Conservation (phyloP, 2,113 vertebrate genomes). For the Phyllostomus discolor region DNA sequence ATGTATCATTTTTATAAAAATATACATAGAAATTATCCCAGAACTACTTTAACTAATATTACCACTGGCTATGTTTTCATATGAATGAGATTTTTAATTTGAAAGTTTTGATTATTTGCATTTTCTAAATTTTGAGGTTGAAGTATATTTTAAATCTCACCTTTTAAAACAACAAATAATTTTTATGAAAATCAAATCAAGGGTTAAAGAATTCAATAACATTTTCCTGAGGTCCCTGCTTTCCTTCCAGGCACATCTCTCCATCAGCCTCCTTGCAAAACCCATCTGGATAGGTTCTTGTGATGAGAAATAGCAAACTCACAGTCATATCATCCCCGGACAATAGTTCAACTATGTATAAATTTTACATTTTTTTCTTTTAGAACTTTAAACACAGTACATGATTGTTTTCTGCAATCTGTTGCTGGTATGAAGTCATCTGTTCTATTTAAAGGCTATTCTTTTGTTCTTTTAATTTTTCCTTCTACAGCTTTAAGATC, state of each 20-base stretch:
- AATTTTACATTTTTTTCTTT: background rate
- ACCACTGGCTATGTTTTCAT: background rate
- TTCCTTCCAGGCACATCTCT: background rate
- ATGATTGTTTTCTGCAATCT: background rate
- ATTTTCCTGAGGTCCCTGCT: background rate
- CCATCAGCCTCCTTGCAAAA: background rate
- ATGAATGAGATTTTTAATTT: background rate
- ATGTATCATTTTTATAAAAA: background rate
- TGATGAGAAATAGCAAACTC: background rate
- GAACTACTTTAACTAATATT: background rate
- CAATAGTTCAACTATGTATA: background rate
- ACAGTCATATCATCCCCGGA: background rate
- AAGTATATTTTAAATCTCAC: background rate
- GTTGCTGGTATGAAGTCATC: background rate
- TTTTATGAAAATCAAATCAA: background rate
- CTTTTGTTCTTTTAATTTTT: background rate
- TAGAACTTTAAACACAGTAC: background rate
- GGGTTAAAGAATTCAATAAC: background rate
- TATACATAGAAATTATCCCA: background rate
- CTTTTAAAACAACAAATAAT: background rate
- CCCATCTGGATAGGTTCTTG: background rate
- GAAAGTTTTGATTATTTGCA: background rate
- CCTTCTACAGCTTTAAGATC: background rate
- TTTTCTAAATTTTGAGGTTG: constrained; percentile 14
- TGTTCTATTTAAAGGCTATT: background rate